Base-by-base conservation (phyloP, 2,888 invertebrate genomes). In the Limnephilus rhombicus region DNA sequence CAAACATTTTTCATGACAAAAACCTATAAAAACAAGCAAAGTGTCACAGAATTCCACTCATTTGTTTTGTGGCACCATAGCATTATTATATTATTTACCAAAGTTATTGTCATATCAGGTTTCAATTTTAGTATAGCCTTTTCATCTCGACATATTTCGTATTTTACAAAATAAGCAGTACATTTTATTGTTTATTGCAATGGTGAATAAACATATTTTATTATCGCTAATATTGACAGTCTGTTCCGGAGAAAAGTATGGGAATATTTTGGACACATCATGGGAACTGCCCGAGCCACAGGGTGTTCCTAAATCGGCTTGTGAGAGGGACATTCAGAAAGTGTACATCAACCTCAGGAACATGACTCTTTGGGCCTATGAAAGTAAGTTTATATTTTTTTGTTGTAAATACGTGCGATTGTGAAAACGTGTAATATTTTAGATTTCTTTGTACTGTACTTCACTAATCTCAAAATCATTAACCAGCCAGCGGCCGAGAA, bases 271-370 rank as follows among this genome's bases (percentile, higher is more conserved):
- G 88, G 88, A 89, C 41, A 80, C 80, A 24, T 89, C 88, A 0
- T 89, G 88, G 88, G 80, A 80, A 80, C 80, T 89, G 18, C 88
- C 88, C 9, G 88, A 89, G n/a, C 88, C 88, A 9, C 31, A 89
- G 37, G 88, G 88, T 31, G 37, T 80, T 11, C 80, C 88, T 24
- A 80, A 45, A 37, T 80, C 88, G 3, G 80, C 80, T 13, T 89
- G 88, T n/a, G 88, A 89, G 80, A 80, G 37, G 41, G 88, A 89
- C 37, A 80, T 89, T 45, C 88, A 80, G 13, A 29, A 31, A 34
- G 80, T 82, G 93, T 91, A 89, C 94, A 92, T 37, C 93, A 94
- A 89, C 94, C 94, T 86, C 94, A 93, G 85, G 90, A 93, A 93
- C 85, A 53, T 93, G 81, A 93, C 92, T 29, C 91, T 92, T 15